phyloP scores from a whole-genome alignment of 2,888 invertebrate genomes.

The Carabus problematicus region DNA sequence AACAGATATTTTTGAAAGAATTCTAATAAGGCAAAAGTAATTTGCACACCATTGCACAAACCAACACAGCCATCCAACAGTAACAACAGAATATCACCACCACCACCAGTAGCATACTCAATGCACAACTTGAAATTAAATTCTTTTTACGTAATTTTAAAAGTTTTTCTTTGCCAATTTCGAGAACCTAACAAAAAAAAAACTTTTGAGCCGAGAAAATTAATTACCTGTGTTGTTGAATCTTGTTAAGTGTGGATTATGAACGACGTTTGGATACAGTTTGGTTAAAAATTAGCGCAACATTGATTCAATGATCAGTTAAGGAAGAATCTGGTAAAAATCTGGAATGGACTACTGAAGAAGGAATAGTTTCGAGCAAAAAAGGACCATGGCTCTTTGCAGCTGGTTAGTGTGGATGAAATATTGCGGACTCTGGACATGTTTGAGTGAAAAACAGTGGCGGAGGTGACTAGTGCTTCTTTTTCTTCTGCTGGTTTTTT shows the following conservation, averaged over 20 bases:
- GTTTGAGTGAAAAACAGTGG: too few species aligned
- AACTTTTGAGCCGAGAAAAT: conserved; percentile 3
- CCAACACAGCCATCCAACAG: background rate
- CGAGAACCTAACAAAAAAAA: conserved; percentile 29
- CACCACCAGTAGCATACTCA: background rate
- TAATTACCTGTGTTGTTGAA: conserved; percentile 31
- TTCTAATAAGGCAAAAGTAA: conserved; percentile 42
- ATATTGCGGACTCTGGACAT: too few species aligned
- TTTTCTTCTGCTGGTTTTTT: conserved; percentile 12
- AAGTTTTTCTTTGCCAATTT: conserved; percentile 35
- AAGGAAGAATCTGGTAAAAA: too few species aligned
- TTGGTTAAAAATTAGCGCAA: too few species aligned
- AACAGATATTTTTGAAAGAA: conserved; percentile 46
- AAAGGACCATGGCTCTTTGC: too few species aligned
- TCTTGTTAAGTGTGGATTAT: background rate
- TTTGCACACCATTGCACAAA: conserved; percentile 18
- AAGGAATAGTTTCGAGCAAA: too few species aligned
- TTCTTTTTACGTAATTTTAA: conserved; percentile 39
- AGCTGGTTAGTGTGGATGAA: too few species aligned
- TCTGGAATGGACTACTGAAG: too few species aligned
- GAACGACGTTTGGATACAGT: too few species aligned
- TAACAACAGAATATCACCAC: background rate
- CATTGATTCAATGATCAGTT: too few species aligned
- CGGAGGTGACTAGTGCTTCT: background rate
- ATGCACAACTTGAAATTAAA: conserved; percentile 33